Percentiles rank a stretch among this genome's conserved stretches.
Evolutionary conservation across 2,797 vertebrate species (phyloP).

Genomic region (Percopsis omiscomaycus): DNA sequence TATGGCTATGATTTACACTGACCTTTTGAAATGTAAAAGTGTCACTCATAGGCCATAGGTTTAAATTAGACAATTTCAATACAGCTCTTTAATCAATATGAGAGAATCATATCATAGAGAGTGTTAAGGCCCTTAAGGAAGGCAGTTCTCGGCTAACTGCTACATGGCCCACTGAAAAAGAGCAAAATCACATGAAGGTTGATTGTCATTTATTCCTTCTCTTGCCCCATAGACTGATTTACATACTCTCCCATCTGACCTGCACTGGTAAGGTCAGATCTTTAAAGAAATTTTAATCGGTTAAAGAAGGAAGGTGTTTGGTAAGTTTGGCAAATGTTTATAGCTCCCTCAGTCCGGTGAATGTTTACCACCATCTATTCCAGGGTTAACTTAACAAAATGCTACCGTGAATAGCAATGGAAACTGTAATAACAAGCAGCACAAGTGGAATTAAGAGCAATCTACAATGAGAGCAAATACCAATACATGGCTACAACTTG

Average conservation of each 20-base stretch:
- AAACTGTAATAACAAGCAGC: slow-evolving; percentile 33
- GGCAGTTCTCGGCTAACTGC: too few species aligned
- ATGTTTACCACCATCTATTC: slow-evolving; percentile 11
- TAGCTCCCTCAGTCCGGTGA: slow-evolving; percentile 14
- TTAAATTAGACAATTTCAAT: too few species aligned
- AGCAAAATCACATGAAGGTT: background rate
- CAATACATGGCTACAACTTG: background rate
- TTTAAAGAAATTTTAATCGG: background rate
- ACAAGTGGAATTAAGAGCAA: slow-evolving; percentile 14
- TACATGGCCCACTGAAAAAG: background rate
- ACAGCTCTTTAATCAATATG: too few species aligned
- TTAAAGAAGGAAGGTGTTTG: background rate
- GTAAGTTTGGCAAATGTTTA: background rate
- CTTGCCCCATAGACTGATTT: background rate
- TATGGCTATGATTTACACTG: too few species aligned
- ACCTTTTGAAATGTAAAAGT: too few species aligned
- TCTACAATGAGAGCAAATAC: slow-evolving; percentile 17
- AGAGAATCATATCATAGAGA: too few species aligned
- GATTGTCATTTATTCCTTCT: slow-evolving; percentile 19
- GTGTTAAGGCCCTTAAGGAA: too few species aligned
- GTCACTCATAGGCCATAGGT: too few species aligned
- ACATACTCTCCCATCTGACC: slow-evolving; percentile 12
- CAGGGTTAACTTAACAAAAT: slow-evolving; percentile 22
- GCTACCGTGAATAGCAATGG: slow-evolving; percentile 26
- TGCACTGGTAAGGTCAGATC: background rate